phyloP scores from a whole-genome alignment of 2,797 vertebrate genomes.

The Ceyx erithaca region DNA sequence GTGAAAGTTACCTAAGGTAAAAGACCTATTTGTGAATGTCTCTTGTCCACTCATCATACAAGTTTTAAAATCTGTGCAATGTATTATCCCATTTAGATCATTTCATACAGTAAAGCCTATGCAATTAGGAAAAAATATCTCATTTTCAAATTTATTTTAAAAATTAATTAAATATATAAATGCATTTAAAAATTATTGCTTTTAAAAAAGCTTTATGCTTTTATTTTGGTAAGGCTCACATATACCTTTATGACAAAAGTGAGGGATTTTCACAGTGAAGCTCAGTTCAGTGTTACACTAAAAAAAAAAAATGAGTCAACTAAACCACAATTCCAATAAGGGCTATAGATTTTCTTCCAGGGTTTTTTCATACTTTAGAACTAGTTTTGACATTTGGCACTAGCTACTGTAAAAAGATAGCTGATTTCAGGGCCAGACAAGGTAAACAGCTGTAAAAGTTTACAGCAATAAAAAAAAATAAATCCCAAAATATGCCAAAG shows the following conservation, averaged over 20 bases:
- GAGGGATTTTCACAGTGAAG: neutral
- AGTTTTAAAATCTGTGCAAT: neutral
- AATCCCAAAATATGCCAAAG: neutral
- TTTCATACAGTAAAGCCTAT: neutral
- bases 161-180: neutral
- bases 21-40: neutral
- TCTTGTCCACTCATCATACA: neutral
- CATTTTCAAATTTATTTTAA: neutral
- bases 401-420: neutral
- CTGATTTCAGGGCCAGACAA: neutral
- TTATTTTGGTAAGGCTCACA: neutral
- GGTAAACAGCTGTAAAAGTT: neutral
- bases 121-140: rapidly evolving
- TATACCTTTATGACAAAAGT: neutral
- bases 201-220: neutral
- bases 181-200: neutral
- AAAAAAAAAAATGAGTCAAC: neutral
- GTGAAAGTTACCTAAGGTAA: neutral
- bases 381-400: neutral
- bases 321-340: neutral
- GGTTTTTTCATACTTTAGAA: neutral
- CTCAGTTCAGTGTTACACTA: rapidly evolving
- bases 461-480: neutral
- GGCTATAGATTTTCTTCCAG: neutral
- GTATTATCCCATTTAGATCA: neutral